Evolutionary conservation across 2,113 vertebrate genomes (phyloP).

Genomic region (Ginglymostoma cirratum): DNA sequence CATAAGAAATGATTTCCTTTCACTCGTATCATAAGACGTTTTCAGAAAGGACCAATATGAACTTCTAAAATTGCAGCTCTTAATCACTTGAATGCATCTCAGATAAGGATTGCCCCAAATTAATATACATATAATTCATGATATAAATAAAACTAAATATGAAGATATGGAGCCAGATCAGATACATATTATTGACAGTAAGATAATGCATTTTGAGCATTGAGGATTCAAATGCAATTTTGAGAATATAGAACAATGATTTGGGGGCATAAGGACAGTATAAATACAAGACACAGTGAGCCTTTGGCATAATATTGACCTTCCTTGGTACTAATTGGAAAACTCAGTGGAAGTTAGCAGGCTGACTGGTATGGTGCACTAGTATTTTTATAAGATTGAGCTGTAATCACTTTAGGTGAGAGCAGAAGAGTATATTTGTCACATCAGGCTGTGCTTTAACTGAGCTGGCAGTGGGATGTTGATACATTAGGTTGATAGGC

Average conservation of each 20-base stretch:
- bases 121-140: background rate
- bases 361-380: background rate
- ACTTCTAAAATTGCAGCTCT: background rate
- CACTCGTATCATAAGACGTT: background rate
- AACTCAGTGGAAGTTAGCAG: background rate
- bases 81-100: background rate
- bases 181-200: background rate
- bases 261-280: background rate
- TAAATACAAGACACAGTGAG: background rate
- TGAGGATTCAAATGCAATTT: background rate
- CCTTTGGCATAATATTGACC: background rate
- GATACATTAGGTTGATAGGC: background rate
- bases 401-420: background rate
- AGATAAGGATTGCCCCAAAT: background rate
- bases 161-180: background rate
- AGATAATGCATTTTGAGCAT: background rate
- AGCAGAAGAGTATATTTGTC: background rate
- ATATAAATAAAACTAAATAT: background rate
- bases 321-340: background rate
- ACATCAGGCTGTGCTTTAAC: background rate
- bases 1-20: background rate
- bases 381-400: background rate
- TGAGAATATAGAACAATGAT: background rate
- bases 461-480: background rate
- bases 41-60: background rate